Evolutionary conservation across 2,888 invertebrate species (phyloP).

Genomic region (Noctua fimbriata): DNA sequence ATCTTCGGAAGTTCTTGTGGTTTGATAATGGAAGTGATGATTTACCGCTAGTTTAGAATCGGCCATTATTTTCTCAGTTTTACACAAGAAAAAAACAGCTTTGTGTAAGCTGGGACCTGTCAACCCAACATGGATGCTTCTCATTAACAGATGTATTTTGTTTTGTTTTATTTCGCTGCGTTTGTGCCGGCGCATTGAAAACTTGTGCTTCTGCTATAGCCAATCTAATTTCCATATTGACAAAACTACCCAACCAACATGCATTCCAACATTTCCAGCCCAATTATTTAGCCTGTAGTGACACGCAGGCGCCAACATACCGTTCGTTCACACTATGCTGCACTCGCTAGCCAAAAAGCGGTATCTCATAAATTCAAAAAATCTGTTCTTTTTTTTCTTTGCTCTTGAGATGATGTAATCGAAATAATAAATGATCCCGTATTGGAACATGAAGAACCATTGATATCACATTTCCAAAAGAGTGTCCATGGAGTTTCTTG

Average conservation of each 20-base stretch:
- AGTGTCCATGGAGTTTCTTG: neutral
- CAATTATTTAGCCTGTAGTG: constrained; percentile 29
- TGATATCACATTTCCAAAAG: neutral
- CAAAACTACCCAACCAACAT: constrained; percentile 5
- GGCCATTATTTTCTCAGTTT: neutral
- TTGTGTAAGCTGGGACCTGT: neutral
- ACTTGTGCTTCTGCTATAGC: neutral
- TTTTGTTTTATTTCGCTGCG: neutral
- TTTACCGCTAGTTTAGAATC: neutral
- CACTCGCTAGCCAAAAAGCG: neutral
- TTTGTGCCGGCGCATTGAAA: neutral
- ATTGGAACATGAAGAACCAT: neutral
- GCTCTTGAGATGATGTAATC: neutral
- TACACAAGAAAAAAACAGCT: neutral
- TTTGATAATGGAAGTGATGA: neutral
- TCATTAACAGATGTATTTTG: neutral
- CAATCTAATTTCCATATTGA: neutral
- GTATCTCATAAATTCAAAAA: neutral
- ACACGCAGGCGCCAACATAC: constrained; percentile 37
- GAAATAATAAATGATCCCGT: neutral
- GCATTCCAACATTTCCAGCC: constrained; percentile 21
- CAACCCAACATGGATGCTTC: neutral
- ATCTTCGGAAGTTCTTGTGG: neutral
- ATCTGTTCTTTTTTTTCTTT: neutral
- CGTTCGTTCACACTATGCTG: constrained; percentile 11